Evolutionary conservation across 2,797 vertebrate species (phyloP).

Genomic region (Rachycentron canadum): DNA sequence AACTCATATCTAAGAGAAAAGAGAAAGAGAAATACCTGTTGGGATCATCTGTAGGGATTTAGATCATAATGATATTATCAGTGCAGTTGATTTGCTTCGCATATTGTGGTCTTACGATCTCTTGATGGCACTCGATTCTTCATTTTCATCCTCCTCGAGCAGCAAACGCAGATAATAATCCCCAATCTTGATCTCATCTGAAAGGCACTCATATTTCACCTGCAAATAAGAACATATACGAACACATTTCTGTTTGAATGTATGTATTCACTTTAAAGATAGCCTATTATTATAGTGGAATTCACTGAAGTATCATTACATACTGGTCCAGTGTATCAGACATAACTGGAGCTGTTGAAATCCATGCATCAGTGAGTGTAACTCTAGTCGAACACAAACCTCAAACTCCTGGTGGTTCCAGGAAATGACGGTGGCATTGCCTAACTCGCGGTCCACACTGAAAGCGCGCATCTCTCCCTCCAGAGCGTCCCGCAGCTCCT

Average conservation of each 20-base stretch:
- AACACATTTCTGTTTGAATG: neutral
- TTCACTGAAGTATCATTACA: neutral
- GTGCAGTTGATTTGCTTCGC: neutral
- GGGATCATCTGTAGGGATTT: neutral
- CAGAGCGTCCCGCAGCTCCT: slow-evolving; percentile 96
- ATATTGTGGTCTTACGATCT: slow-evolving; percentile 91
- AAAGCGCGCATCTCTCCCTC: slow-evolving; percentile 98
- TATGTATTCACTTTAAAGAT: neutral
- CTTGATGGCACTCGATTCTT: slow-evolving; percentile 95
- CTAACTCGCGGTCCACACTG: slow-evolving; percentile 95
- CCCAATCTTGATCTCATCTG: slow-evolving; percentile 98
- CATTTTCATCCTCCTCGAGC: slow-evolving; percentile 96
- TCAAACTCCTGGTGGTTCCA: slow-evolving; percentile 99
- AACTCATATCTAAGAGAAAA: slow-evolving; percentile 91
- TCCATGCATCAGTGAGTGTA: neutral
- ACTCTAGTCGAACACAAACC: slow-evolving; percentile 50
- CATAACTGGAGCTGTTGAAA: neutral
- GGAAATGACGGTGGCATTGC: slow-evolving; percentile 93
- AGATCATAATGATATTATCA: neutral
- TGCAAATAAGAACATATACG: slow-evolving; percentile 60
- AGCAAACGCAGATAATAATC: slow-evolving; percentile 98
- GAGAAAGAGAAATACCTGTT: neutral
- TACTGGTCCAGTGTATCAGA: neutral
- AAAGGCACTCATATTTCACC: slow-evolving; percentile 98
- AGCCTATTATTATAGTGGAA: neutral